These are phyloP conservation scores for Falco concolor DNA, from an alignment of 2,797 vertebrate species.

Conservation along the genomic window DNA sequence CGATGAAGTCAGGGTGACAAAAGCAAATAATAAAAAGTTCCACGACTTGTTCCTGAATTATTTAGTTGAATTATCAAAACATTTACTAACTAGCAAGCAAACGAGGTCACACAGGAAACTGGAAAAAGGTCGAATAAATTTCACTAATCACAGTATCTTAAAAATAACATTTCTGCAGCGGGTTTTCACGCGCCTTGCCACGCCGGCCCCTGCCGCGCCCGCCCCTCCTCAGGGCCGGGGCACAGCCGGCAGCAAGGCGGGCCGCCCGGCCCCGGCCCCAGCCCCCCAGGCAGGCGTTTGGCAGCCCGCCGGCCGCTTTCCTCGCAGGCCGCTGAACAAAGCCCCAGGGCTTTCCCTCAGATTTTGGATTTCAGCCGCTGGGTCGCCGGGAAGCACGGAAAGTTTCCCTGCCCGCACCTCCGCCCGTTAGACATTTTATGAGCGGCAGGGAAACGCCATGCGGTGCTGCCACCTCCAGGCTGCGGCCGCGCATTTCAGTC, in stretches of 20 bases:
- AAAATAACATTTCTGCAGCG: not conserved
- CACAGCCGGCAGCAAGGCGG: not conserved
- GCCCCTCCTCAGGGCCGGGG: no score
- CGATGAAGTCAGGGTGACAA: fast-evolving
- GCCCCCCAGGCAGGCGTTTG: not conserved
- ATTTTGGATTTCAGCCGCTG: not conserved
- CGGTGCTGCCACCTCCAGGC: conserved; percentile 79
- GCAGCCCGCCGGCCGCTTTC: not conserved
- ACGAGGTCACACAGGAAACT: not conserved
- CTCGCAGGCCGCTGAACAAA: not conserved
- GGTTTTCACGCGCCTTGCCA: no score
- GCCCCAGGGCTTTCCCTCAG: not conserved
- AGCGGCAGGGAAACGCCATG: conserved; percentile 52
- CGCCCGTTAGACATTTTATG: not conserved
- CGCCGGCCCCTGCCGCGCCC: fast-evolving
- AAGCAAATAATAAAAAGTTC: not conserved
- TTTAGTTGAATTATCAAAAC: not conserved
- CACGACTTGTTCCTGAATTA: no score
- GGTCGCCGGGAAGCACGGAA: not conserved
- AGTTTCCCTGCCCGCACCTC: conserved; percentile 8
- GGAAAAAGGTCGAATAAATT: fast-evolving
- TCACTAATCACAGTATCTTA: not conserved
- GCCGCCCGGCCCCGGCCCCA: not conserved
- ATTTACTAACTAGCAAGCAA: not conserved
- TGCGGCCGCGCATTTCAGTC: conserved; percentile 9